Evolutionary conservation across 92 coral and sea anemone genomes (phyloP).

Genomic region (Pocillopora meandrina): DNA sequence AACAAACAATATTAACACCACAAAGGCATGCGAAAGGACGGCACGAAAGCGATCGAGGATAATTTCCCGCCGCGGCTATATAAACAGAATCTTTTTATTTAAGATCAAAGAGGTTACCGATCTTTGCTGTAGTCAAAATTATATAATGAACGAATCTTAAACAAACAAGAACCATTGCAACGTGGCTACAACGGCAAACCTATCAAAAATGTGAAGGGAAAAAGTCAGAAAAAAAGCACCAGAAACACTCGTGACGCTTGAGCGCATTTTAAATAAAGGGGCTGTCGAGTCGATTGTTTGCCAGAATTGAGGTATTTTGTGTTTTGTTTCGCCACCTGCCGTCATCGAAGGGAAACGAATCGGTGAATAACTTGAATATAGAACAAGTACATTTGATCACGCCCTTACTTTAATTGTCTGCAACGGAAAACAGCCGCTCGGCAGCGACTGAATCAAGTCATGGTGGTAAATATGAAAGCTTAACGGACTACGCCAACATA

Average conservation of each 20-base stretch:
- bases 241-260: not conserved
- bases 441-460: not conserved
- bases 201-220: not conserved
- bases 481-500: not conserved
- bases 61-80: slow-evolving; percentile 7
- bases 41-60: not conserved
- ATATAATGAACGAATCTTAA: not conserved
- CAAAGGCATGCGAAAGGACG: slow-evolving; percentile 10
- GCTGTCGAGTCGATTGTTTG: slow-evolving; percentile 22
- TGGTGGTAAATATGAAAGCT: not conserved
- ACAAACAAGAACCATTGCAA: slow-evolving; percentile 5
- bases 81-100: slow-evolving; percentile 19
- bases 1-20: slow-evolving; percentile 8
- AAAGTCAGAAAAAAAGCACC: not conserved
- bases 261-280: not conserved
- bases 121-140: slow-evolving; percentile 2
- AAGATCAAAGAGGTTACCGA: slow-evolving; percentile 20
- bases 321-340: slow-evolving; percentile 37
- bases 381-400: not conserved
- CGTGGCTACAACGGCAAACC: not conserved
- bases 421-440: not conserved
- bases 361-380: not conserved
- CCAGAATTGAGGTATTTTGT: slow-evolving; percentile 2
- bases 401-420: slow-evolving; percentile 5
- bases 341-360: slow-evolving; percentile 35